phyloP scores from a whole-genome alignment of 2,888 invertebrate genomes.

The Apoda limacodes region DNA sequence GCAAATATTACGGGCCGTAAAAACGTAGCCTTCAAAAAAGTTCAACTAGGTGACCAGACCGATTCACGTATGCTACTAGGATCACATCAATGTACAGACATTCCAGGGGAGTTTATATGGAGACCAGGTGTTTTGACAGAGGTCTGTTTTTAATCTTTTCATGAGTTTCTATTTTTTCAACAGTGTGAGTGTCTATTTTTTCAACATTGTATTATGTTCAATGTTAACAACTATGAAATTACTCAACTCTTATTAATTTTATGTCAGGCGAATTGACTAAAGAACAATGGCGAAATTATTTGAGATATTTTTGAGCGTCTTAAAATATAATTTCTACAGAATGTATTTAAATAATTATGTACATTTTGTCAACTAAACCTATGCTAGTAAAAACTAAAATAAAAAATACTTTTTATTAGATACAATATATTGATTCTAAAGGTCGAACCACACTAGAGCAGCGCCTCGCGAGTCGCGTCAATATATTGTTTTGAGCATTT shows the following conservation, averaged over 20 bases:
- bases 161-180: neutral
- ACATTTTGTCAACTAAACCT: too few relatives aligned
- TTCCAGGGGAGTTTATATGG: slow-evolving; percentile 98
- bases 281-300: neutral
- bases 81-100: slow-evolving; percentile 92
- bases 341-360: too few relatives aligned
- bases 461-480: too few relatives aligned
- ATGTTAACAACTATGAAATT: neutral
- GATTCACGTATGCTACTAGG: slow-evolving; percentile 96
- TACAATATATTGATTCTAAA: too few relatives aligned
- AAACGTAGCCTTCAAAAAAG: slow-evolving; percentile 72
- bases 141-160: too few relatives aligned
- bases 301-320: too few relatives aligned
- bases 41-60: slow-evolving; percentile 97
- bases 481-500: too few relatives aligned
- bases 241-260: neutral
- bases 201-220: neutral
- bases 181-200: too few relatives aligned
- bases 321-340: too few relatives aligned
- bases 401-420: too few relatives aligned
- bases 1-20: slow-evolving; percentile 82
- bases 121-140: slow-evolving; percentile 93
- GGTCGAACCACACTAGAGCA: too few relatives aligned
- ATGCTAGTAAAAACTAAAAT: too few relatives aligned
- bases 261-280: neutral